Evolutionary conservation across 1,140 invertebrate species (phyloP).

Genomic region (Calephelis virginiensis): DNA sequence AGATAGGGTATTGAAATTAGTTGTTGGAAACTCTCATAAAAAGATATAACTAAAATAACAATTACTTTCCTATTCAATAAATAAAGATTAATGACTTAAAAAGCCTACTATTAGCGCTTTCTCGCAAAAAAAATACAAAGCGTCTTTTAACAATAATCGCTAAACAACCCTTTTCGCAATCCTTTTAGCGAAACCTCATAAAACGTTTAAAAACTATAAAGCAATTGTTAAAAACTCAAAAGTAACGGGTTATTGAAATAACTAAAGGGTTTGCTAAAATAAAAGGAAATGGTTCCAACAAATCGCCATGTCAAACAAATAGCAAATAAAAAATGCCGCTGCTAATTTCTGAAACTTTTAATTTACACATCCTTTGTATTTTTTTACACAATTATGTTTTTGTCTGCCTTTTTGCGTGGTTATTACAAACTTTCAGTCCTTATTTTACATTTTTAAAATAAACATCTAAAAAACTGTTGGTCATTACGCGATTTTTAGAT

Average conservation of each 20-base stretch:
- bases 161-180: conserved; percentile 54
- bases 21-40: too few relatives aligned
- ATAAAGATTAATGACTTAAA: background rate
- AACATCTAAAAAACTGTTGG: too few relatives aligned
- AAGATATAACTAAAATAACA: too few relatives aligned
- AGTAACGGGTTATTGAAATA: conserved; percentile 46
- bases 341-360: conserved; percentile 26
- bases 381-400: too few relatives aligned
- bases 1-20: too few relatives aligned
- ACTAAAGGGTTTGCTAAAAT: conserved; percentile 58
- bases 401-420: too few relatives aligned
- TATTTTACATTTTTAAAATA: too few relatives aligned
- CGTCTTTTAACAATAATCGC: background rate
- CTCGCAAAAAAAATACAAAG: conserved; percentile 1
- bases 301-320: conserved; percentile 31
- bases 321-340: background rate
- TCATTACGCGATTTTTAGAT: too few relatives aligned
- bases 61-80: too few relatives aligned
- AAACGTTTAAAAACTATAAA: conserved; percentile 28
- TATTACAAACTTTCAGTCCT: too few relatives aligned
- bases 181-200: conserved; percentile 47
- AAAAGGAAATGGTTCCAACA: conserved; percentile 37
- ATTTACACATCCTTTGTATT: conserved; percentile 22
- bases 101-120: background rate
- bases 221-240: conserved; percentile 32